Base-by-base conservation (phyloP, 2,797 vertebrate species). In the Tiaroga cobitis region DNA sequence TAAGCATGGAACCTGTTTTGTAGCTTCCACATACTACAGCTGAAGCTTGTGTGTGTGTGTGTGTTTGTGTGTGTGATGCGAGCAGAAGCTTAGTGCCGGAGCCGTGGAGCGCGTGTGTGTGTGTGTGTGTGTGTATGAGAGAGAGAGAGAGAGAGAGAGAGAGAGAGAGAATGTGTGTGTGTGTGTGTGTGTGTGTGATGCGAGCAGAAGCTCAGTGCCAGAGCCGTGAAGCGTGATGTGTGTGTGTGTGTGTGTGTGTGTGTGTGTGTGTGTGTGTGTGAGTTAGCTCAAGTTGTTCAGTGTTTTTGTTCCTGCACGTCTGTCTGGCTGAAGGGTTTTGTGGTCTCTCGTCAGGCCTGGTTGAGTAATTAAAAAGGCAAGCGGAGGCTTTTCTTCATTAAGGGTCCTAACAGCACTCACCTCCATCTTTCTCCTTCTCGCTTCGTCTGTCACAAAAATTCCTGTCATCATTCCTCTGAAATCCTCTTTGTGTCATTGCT, bases 341-440 rank as follows among this genome's bases (percentile, higher is more conserved):
- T 92, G 92, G 88, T 29, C 85, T 93, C 94, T 93, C 91, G 94
- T 96, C 95, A 95, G 94, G 95, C 93, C 94, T 94, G 93, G 92
- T 84, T 92, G 93, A 92, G 94, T 94, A 94, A 94, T 94, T 95
- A 94, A 93, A 94, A 94, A 95, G 94, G 93, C 94, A 91, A 94
- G 91, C 92, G 70, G 90, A 90, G 91, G 90, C 91, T 92, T 91
- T 90, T 88, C 92, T 92, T 95, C 93, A 92, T 95, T 93, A 92
- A 92, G 88, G 91, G 87, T 87, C 81, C 80, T 68, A 51, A 85
- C 63, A 81, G 77, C 87, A 78, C 83, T 84, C 69, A 81, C 63
- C 70, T 34, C 24, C 54, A 65, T 65, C 67, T 46, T 81, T 41
- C 69, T 80, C 54, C 81, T 83, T 61, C 69, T 73, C 16, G 49